A percentile compares a stretch with the other conserved stretches of the same genome.
phyloP scores from a whole-genome alignment of 2,888 invertebrate genomes.

The Heliconius hortense region DNA sequence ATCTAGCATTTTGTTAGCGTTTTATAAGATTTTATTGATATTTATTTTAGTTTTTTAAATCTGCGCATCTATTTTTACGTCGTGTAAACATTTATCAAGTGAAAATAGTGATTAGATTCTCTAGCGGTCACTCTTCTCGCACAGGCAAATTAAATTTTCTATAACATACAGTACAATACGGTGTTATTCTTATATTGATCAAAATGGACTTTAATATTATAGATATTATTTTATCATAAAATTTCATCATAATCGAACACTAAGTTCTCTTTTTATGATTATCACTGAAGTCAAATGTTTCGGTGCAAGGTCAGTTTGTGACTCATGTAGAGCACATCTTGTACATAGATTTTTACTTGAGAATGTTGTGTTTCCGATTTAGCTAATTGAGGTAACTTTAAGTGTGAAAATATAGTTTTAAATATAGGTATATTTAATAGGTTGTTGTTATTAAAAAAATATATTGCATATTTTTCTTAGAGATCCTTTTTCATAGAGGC shows the following conservation, averaged over 20 bases:
- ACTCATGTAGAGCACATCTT: constrained; percentile 7
- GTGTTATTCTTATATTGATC: too few relatives aligned
- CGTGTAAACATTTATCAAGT: too few relatives aligned
- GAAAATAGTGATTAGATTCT: too few relatives aligned
- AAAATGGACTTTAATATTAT: too few relatives aligned
- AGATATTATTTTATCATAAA: not conserved
- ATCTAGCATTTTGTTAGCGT: not conserved
- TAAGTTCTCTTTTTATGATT: not conserved
- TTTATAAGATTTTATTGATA: not conserved
- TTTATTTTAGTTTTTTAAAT: not conserved
- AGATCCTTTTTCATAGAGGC: too few relatives aligned
- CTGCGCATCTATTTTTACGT: not conserved
- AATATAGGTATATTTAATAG: not conserved
- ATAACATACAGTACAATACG: not conserved
- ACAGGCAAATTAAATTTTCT: not conserved
- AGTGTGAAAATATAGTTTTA: not conserved
- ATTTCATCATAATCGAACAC: not conserved
- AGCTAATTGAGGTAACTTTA: constrained; percentile 32
- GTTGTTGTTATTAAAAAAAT: not conserved
- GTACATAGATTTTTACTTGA: not conserved
- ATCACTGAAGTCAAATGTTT: not conserved
- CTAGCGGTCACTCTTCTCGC: too few relatives aligned
- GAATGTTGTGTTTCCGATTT: constrained; percentile 28
- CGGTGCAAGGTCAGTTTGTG: not conserved
- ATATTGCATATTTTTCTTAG: too few relatives aligned